Conservation (phyloP, 2,888 invertebrate species). For the Leptothorax acervorum region DNA sequence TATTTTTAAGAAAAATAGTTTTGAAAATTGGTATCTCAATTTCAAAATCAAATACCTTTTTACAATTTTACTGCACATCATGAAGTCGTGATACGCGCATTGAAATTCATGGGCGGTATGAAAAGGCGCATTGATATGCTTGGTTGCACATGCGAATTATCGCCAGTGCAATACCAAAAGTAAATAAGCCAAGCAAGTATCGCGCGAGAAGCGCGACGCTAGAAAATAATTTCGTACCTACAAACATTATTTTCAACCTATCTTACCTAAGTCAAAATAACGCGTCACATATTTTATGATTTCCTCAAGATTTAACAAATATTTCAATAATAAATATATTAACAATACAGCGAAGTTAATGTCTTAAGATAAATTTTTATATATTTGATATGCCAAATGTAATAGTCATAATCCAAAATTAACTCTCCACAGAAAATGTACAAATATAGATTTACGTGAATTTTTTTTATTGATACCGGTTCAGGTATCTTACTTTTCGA, state of each 20-base stretch:
- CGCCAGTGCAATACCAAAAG: conserved; percentile 46
- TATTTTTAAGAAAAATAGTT: background rate
- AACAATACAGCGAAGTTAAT: background rate
- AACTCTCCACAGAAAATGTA: background rate
- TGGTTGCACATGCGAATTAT: conserved; percentile 68
- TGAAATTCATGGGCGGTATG: conserved; percentile 54
- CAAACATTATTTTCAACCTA: conserved; percentile 16
- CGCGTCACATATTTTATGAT: background rate
- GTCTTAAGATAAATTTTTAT: background rate
- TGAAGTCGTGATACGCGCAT: conserved; percentile 19
- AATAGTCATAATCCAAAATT: conserved; percentile 5
- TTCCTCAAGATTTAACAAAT: background rate
- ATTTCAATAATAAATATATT: background rate
- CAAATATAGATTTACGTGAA: background rate
- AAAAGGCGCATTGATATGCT: conserved; percentile 65
- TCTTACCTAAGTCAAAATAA: background rate
- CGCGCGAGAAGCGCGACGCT: conserved; percentile 34
- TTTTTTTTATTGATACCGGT: background rate
- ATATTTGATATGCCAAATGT: background rate
- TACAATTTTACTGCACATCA: background rate
- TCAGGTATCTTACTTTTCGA: background rate
- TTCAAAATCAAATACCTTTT: background rate
- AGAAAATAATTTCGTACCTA: conserved; percentile 52
- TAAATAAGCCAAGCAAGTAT: conserved; percentile 40
- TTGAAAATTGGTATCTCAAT: background rate